Base-by-base conservation (phyloP, 2,113 vertebrate genomes). In the Sorex araneus region DNA sequence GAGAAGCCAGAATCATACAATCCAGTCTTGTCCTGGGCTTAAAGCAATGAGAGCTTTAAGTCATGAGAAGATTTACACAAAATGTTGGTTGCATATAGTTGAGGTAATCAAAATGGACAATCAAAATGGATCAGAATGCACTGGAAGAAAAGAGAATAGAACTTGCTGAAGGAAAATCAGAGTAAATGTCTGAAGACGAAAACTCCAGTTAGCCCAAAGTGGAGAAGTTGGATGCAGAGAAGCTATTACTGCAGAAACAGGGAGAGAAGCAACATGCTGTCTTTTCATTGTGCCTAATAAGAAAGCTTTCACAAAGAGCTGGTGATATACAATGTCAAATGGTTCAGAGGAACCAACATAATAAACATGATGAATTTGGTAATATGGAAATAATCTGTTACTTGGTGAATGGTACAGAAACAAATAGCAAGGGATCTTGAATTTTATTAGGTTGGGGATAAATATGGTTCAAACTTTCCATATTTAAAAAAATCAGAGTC, bases 371-470 rank as follows among this genome's bases (percentile, higher is more conserved):
- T 32, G n/a, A 90, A 73, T 7, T 28, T 75, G 21, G 57, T 85
- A 57, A 90, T 85, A 82, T 77, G 75, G 75, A 92, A 64, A 19
- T 30, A 45, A 54, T 0, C 54, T 36, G 27, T 67, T 23, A 88
- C 76, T 74, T 77, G 18, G 15, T 73, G 64, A 43, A 82, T 28
- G 36, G 64, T 30, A 64, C 64, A 63, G 69, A 89, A 87, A 64
- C 32, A 84, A 69, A 57, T 1, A 76, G 34, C 47, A 60, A 84
- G 23, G 63, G 36, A 71, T 30, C 34, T 75, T 74, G 32, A 34
- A 64, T 85, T 36, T 54, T 73, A 70, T 50, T 74, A 27, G 19
- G 45, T 85, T 88, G 74, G 45, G 91, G 64, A 69, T 77, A 78
- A 74, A 36, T 8, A 64, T 13, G n/a, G n/a, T n/a, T n/a, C n/a